A percentile compares a stretch with the other conserved stretches of the same genome.
Conservation (phyloP, 2,113 vertebrate genomes). For the Aplodontia rufa region DNA sequence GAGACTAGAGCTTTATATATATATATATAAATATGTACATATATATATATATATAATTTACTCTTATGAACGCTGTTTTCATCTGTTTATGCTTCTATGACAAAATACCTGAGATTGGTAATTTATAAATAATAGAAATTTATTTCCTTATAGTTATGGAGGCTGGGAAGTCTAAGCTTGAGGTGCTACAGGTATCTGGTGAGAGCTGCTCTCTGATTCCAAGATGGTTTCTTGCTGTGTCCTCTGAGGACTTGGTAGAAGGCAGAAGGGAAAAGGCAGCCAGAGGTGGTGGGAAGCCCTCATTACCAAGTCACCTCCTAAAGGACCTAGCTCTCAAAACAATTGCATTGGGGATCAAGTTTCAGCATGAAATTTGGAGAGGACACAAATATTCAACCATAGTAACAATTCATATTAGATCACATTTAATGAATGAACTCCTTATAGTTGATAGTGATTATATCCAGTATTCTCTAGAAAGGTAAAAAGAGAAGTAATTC, state of each 20-base stretch:
- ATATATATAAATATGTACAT: too few species aligned
- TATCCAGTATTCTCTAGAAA: slow-evolving; percentile 9
- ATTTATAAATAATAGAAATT: neutral
- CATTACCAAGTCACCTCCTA: neutral
- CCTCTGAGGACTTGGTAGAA: neutral
- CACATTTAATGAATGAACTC: neutral
- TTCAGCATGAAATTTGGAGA: neutral
- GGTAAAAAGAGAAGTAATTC: neutral
- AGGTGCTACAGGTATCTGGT: neutral
- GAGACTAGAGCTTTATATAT: neutral
- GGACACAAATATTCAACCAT: neutral
- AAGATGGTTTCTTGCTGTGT: neutral
- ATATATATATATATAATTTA: neutral
- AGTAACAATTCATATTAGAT: neutral
- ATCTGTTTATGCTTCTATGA: neutral
- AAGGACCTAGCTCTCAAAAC: neutral
- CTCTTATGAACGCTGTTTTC: neutral
- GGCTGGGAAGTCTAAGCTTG: neutral
- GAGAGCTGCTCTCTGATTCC: neutral
- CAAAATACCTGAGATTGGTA: neutral
- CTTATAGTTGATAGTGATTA: neutral
- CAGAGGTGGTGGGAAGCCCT: neutral
- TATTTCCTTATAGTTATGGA: neutral
- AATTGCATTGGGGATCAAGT: neutral
- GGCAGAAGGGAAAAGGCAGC: neutral